These are phyloP conservation scores for Megathymus violae DNA, from an alignment of 1,140 invertebrate genomes.

Conservation along the genomic window DNA sequence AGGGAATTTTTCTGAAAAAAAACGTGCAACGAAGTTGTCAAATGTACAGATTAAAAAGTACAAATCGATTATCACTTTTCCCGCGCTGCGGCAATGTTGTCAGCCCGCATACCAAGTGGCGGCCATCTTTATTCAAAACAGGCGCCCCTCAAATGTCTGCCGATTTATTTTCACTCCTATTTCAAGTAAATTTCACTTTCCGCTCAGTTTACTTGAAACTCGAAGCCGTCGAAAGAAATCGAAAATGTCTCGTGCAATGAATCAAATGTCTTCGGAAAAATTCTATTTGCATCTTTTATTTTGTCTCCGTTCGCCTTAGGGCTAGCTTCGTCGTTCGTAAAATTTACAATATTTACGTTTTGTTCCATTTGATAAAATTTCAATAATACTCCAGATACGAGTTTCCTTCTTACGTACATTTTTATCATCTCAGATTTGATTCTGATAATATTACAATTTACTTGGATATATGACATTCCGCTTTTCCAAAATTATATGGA, in stretches of 20 bases:
- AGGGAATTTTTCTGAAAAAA: too few relatives aligned
- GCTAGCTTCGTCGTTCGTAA: not conserved
- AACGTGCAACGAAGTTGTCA: slow-evolving; percentile 3
- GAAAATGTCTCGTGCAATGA: slow-evolving; percentile 42
- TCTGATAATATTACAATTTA: too few relatives aligned
- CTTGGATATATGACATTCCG: too few relatives aligned
- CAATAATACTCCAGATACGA: not conserved
- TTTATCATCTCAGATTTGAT: too few relatives aligned
- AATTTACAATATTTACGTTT: not conserved
- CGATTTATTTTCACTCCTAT: slow-evolving; percentile 61
- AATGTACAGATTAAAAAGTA: slow-evolving; percentile 32
- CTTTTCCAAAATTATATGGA: too few relatives aligned
- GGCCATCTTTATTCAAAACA: slow-evolving; percentile 54
- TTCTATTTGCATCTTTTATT: slow-evolving; percentile 32
- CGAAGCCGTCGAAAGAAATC: slow-evolving; percentile 50
- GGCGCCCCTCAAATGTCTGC: slow-evolving; percentile 49
- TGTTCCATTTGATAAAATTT: not conserved
- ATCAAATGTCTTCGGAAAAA: slow-evolving; percentile 33
- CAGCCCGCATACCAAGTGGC: slow-evolving; percentile 44
- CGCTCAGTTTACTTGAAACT: slow-evolving; percentile 52
- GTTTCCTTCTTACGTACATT: too few relatives aligned
- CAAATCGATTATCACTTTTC: slow-evolving; percentile 32
- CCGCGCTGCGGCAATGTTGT: slow-evolving; percentile 35
- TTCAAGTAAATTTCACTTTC: slow-evolving; percentile 61
- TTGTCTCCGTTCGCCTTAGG: not conserved